Evolutionary conservation across 1,140 invertebrate species (phyloP).

Genomic region (Diorhabda elongata): DNA sequence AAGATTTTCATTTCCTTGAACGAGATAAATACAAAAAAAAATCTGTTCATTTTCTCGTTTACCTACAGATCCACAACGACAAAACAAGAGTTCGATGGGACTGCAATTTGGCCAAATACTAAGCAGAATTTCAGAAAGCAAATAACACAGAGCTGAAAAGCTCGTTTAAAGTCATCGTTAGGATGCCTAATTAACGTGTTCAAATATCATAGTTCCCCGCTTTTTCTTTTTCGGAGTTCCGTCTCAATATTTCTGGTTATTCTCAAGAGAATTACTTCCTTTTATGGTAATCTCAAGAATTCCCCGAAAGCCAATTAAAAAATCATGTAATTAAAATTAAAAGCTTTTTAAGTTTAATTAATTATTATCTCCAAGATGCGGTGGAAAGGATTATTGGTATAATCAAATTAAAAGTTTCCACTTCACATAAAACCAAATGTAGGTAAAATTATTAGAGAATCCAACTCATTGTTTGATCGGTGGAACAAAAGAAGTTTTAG

Average conservation of each 20-base stretch:
- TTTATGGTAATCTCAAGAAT: background rate
- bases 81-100: conserved; percentile 1
- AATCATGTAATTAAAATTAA: conserved; percentile 4
- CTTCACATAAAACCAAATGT: too few species aligned
- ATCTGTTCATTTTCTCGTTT: background rate
- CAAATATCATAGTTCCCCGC: conserved; percentile 10
- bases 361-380: too few species aligned
- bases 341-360: background rate
- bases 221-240: background rate
- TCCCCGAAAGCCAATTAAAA: conserved; percentile 5
- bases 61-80: background rate
- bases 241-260: conserved; percentile 6
- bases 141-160: conserved; percentile 3
- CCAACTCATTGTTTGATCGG: too few species aligned
- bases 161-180: conserved; percentile 10
- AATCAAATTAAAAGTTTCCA: too few species aligned
- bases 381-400: background rate
- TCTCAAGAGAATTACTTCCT: background rate
- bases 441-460: too few species aligned
- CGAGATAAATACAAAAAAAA: background rate
- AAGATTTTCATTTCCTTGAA: background rate
- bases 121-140: conserved; percentile 11
- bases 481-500: too few species aligned
- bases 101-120: conserved; percentile 12
- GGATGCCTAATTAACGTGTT: conserved; percentile 13